Conservation (phyloP, 2,888 invertebrate species). For the Drosophila rubida region DNA sequence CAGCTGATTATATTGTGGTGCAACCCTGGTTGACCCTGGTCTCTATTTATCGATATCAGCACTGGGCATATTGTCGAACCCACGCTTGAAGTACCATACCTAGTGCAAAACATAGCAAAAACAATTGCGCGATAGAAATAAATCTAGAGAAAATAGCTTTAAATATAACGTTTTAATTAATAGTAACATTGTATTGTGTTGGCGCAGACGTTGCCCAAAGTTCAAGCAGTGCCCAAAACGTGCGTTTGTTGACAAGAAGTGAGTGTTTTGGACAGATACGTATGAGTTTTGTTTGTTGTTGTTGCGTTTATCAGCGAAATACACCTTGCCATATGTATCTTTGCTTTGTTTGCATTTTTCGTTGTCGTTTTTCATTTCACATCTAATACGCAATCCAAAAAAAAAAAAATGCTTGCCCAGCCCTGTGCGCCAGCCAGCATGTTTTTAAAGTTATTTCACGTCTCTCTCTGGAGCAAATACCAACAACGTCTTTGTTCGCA, state of each 20-base stretch:
- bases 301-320: conserved; percentile 72
- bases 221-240: conserved; percentile 16
- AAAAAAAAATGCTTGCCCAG: conserved; percentile 1
- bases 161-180: conserved; percentile 35
- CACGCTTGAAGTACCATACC: neutral
- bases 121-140: conserved; percentile 75
- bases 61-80: neutral
- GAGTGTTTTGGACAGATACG: conserved; percentile 36
- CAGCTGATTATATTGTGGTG: neutral
- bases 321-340: conserved; percentile 58
- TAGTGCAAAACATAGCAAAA: conserved; percentile 69
- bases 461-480: neutral
- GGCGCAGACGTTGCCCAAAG: conserved; percentile 19
- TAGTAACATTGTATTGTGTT: conserved; percentile 29
- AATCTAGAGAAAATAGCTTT: conserved; percentile 50
- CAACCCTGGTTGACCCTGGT: neutral
- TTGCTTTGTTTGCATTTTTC: conserved; percentile 62
- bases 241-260: conserved; percentile 45
- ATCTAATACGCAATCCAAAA: conserved; percentile 42
- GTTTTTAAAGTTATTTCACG: conserved; percentile 47
- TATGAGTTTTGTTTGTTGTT: conserved; percentile 73
- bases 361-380: conserved; percentile 8
- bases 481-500: conserved; percentile 25
- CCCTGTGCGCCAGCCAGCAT: conserved; percentile 37
- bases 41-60: neutral